Percentiles rank a stretch among this genome's conserved stretches.
Conservation (phyloP, 2,113 vertebrate species). For the Heterochromis multidens region DNA sequence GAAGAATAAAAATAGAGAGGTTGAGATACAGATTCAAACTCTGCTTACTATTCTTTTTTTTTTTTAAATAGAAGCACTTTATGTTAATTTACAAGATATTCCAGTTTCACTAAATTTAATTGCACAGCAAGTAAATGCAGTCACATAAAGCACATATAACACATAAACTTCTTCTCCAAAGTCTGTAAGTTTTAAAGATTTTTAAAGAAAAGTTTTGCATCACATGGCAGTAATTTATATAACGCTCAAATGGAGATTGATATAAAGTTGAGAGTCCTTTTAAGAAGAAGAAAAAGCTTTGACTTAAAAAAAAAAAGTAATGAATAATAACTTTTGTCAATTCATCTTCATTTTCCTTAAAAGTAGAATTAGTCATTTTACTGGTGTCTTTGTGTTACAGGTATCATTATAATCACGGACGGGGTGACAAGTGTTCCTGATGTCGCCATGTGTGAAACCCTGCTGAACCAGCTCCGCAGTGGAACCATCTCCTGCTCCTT, state of each 20-base stretch:
- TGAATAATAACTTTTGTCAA: too few species aligned
- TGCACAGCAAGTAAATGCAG: background rate
- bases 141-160: background rate
- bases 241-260: accelerated
- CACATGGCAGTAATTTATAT: background rate
- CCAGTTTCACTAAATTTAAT: too few species aligned
- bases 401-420: constrained; percentile 97
- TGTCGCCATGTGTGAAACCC: constrained; percentile 91
- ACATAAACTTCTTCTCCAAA: background rate
- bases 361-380: too few species aligned
- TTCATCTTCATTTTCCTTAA: too few species aligned
- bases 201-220: background rate
- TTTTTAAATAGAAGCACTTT: too few species aligned
- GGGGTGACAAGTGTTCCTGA: constrained; percentile 98
- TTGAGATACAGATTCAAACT: background rate
- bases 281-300: background rate
- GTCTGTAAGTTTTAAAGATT: background rate
- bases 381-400: constrained; percentile 60
- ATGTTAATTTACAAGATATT: too few species aligned
- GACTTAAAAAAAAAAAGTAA: too few species aligned
- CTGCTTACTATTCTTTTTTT: background rate
- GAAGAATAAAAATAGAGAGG: background rate
- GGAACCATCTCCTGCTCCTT: constrained; percentile 96
- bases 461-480: constrained; percentile 94
- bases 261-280: background rate